Base-by-base conservation (phyloP, 2,888 invertebrate genomes). In the Acrocyrtus sp. region DNA sequence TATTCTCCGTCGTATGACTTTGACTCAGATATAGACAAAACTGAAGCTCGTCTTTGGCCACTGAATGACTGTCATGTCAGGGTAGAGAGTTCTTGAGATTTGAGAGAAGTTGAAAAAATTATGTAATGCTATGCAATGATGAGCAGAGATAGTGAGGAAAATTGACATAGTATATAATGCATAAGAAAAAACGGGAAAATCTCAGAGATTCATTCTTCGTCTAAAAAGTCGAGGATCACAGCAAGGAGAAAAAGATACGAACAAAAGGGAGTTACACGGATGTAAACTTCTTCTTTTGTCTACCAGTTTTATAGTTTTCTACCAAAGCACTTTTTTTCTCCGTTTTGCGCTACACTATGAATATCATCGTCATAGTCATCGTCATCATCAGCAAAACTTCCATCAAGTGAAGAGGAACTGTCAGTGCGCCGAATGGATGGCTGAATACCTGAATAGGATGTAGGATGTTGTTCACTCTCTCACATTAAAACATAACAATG, bases 211-310 rank as follows among this genome's bases (percentile, higher is more conserved):
- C 60, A 43, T 60, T n/a, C n/a, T n/a, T n/a, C n/a, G n/a, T n/a
- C n/a, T n/a, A n/a, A n/a, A n/a, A n/a, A 22, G 21, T 24, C 10
- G 6, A 6, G 15, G 3, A 26, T 12, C 15, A 57, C 17, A 41
- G 27, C 45, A 24, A 57, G 10, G 57, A 39, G 27, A n/a, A 43
- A 39, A 43, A 26, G 45, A n/a, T 43, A 26, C 27, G 47, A 60
- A 60, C n/a, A 19, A 60, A 60, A 60, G 19, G 60, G 26, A 48
- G 48, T 47, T 24, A 63, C 54, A 63, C 54, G 53, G 63, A 63
- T 54, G 54, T 63, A 53, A 63, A 29, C 45, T 51, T 29, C 29
- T 54, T 54, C 54, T 54, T 54, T n/a, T n/a, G n/a, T n/a, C n/a
- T n/a, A n/a, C n/a, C n/a, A n/a, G n/a, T n/a, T n/a, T n/a, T n/a